A percentile compares a stretch with the other conserved stretches of the same genome.
Evolutionary conservation across 2,888 invertebrate species (phyloP).

Genomic region (Chelonus formosanus): DNA sequence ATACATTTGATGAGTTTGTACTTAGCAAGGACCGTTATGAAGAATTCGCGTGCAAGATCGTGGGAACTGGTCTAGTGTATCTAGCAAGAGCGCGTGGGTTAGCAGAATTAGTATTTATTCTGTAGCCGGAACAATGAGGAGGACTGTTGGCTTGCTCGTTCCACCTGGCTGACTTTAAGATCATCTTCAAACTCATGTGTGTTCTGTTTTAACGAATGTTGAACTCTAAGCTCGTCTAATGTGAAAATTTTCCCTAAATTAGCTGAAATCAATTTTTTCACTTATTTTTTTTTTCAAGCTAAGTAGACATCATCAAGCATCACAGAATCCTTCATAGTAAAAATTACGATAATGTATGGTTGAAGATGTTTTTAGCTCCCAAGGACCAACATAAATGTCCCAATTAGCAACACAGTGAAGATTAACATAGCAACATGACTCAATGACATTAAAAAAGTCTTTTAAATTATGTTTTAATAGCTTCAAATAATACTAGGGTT

Average conservation of each 20-base stretch:
- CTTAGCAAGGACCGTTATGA: constrained; percentile 39
- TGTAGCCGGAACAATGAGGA: constrained; percentile 57
- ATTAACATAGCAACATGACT: too few relatives aligned
- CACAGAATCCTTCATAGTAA: too few relatives aligned
- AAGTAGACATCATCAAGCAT: too few relatives aligned
- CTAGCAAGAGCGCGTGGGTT: constrained; percentile 47
- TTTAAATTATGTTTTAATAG: too few relatives aligned
- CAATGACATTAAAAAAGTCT: too few relatives aligned
- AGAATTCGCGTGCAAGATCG: constrained; percentile 58
- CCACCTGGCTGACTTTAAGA: constrained; percentile 53
- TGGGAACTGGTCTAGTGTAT: constrained; percentile 62
- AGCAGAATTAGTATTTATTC: constrained; percentile 61
- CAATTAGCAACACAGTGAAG: too few relatives aligned
- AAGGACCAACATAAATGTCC: too few relatives aligned
- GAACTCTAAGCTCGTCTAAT: neutral
- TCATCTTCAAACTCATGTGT: constrained; percentile 33
- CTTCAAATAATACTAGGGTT: too few relatives aligned
- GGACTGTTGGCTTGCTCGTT: constrained; percentile 58
- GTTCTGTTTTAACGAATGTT: constrained; percentile 6
- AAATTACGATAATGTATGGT: too few relatives aligned
- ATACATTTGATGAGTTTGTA: constrained; percentile 39
- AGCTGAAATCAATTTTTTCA: neutral
- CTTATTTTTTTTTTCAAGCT: neutral
- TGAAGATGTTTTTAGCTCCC: too few relatives aligned
- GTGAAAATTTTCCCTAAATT: neutral